A percentile compares a stretch with the other conserved stretches of the same genome.
These are phyloP conservation scores for Sebastes elongatus DNA, from an alignment of 2,797 vertebrate genomes.

Conservation along the genomic window DNA sequence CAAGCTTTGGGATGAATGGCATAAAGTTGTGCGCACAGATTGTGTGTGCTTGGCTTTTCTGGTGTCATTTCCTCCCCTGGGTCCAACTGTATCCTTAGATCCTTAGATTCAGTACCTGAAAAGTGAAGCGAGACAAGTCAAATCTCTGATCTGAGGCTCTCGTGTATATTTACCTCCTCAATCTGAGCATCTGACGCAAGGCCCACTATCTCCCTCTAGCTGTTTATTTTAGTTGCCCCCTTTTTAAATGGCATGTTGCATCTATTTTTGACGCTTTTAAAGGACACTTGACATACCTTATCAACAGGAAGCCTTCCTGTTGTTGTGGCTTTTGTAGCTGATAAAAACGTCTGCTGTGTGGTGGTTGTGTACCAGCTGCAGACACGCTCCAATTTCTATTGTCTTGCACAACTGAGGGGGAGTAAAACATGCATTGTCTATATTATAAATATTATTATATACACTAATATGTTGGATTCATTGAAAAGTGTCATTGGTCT, in stretches of 20 bases:
- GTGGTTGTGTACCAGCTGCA: not conserved
- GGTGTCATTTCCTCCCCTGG: constrained; percentile 42
- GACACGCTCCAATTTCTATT: not conserved
- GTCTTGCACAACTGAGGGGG: not conserved
- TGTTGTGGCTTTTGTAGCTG: constrained; percentile 6
- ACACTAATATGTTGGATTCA: not conserved
- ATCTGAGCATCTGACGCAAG: not conserved
- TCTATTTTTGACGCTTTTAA: constrained; percentile 61
- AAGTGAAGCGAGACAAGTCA: not conserved
- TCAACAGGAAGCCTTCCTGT: constrained; percentile 41
- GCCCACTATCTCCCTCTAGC: constrained; percentile 46
- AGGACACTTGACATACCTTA: constrained; percentile 38
- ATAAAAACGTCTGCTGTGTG: not conserved
- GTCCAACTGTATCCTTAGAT: not conserved
- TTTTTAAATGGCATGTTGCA: constrained; percentile 1
- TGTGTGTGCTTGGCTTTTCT: not conserved
- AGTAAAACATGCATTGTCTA: not conserved
- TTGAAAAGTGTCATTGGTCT: not conserved
- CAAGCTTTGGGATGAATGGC: not conserved
- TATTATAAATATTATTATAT: not conserved
- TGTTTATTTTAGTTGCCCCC: constrained; percentile 36
- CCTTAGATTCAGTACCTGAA: constrained; percentile 41
- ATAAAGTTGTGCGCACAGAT: not conserved
- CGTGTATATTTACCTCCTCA: not conserved
- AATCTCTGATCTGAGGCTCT: not conserved